These are phyloP conservation scores for Rhodeus uyekii DNA, from an alignment of 2,797 vertebrate species.

Conservation along the genomic window DNA sequence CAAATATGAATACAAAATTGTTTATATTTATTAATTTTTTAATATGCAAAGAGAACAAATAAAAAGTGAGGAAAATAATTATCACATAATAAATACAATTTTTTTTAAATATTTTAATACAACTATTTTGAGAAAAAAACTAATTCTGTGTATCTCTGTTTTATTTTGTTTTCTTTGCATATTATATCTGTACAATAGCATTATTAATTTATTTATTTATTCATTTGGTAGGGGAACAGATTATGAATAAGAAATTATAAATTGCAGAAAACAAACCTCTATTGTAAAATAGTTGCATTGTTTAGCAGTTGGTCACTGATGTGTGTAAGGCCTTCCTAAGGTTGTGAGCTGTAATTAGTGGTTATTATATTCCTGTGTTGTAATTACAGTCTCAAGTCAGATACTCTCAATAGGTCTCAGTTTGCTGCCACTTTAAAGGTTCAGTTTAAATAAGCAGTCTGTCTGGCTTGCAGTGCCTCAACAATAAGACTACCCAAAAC, in stretches of 20 bases:
- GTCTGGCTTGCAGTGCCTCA: not conserved
- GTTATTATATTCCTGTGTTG: slow-evolving; percentile 16
- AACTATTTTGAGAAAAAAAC: no score
- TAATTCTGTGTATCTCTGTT: no score
- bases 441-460: slow-evolving; percentile 15
- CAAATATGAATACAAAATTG: not conserved
- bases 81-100: no score
- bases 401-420: not conserved
- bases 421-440: slow-evolving; percentile 21
- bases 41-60: not conserved
- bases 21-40: not conserved
- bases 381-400: slow-evolving; percentile 31
- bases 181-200: not conserved
- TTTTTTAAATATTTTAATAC: no score
- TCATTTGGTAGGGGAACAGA: not conserved
- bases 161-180: not conserved
- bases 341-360: slow-evolving; percentile 29
- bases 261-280: not conserved
- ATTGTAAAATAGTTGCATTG: slow-evolving; percentile 4
- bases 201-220: not conserved
- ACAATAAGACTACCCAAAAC: slow-evolving; percentile 1
- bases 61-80: not conserved
- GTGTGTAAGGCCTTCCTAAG: slow-evolving; percentile 29
- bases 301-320: slow-evolving; percentile 12
- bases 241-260: not conserved